Percentiles rank a stretch among this genome's conserved stretches.
Evolutionary conservation across 2,888 invertebrate genomes (phyloP).

Genomic region (Cataglyphis cursor): DNA sequence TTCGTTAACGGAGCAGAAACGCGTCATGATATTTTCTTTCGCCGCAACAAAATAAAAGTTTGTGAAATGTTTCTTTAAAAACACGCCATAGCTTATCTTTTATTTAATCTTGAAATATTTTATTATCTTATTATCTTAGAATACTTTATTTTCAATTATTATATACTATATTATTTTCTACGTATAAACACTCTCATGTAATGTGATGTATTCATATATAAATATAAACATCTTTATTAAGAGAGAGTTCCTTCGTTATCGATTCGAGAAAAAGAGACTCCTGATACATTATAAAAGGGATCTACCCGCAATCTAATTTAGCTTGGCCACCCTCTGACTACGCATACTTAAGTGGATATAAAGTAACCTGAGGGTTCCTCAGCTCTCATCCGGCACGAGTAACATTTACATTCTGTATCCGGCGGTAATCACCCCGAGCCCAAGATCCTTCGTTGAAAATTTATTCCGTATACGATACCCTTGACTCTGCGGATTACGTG

Average conservation of each 20-base stretch:
- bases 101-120: not conserved
- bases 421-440: constrained; percentile 47
- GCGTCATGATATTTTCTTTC: constrained; percentile 34
- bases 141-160: constrained; percentile 10
- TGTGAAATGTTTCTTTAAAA: constrained; percentile 47
- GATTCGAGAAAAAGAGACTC: constrained; percentile 22
- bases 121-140: not conserved
- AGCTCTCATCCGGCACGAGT: constrained; percentile 30
- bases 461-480: constrained; percentile 49
- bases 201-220: not conserved
- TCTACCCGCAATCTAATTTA: constrained; percentile 40
- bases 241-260: constrained; percentile 22
- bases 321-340: constrained; percentile 37
- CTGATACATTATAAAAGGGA: constrained; percentile 37
- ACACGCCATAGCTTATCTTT: constrained; percentile 1
- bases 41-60: constrained; percentile 53
- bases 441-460: constrained; percentile 50
- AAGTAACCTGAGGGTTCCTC: constrained; percentile 40
- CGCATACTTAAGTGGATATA: constrained; percentile 54
- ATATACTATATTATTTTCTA: constrained; percentile 4
- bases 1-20: constrained; percentile 63
- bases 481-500: constrained; percentile 56
- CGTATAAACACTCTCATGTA: not conserved
- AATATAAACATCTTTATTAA: not conserved
- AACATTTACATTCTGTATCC: constrained; percentile 57